Base-by-base conservation (phyloP, 30 jellyfish, hydroid and myxozoan species). In the Catostylus mosaicus region DNA sequence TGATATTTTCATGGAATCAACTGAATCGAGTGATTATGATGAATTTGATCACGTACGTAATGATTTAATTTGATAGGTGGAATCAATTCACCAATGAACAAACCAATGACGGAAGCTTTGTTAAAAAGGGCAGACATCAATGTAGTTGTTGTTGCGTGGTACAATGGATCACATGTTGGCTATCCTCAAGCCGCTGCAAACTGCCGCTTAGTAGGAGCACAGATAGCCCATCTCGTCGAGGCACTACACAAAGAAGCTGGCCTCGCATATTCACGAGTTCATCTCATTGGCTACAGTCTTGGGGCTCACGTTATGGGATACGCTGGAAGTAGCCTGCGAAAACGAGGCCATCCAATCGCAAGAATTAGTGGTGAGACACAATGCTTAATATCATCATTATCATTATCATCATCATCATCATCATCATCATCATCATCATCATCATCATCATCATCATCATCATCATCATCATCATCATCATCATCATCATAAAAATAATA, bases 171-270 rank as follows among this genome's bases (percentile, higher is more conserved):
- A 35, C 54, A 65, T 14, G 91, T 78, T 43, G 94, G 96, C 10
- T 93, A 93, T 46, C 86, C 77, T 66, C 91, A 86, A 69, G 97
- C 98, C 2, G 75, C 83, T 45, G 96, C 97, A 30, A 93, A 93
- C 85, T 56, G 88, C n/a, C 80, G 98, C 38, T 69, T 93, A 54
- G 96, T 93, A 11, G 98, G 98, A 19, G 98, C 96, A 16, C 95
- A 82, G 57, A 54, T 82, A 16, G 82, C 90, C 31, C 77, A 85
- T 57, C 85, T 91, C 71, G 46, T 91, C 2, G 90, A 69, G 77
- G 38, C 27, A 43, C 66, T 91, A 23, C 75, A 67, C 62, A 80
- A 52, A 10, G 96, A 84, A 62, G 69, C 87, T 29, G 94, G 94
- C 37, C 61, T 89, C 59, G 75, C 68, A 29, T 63, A 32, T 69